Base-by-base conservation (phyloP, 2,797 vertebrate species). In the Botia almorhae region DNA sequence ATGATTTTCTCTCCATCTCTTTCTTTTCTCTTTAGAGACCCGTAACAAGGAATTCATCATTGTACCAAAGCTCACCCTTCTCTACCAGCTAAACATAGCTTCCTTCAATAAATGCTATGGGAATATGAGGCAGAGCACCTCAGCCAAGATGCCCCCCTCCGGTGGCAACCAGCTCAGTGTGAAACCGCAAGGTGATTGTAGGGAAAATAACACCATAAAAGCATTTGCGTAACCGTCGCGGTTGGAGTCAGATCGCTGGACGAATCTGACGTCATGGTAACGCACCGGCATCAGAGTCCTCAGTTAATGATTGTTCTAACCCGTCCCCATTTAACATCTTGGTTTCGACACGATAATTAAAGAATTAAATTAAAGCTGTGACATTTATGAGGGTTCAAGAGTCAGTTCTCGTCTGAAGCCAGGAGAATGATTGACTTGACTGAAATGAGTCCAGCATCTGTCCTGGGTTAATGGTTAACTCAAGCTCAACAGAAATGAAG, bases 391-490 rank as follows among this genome's bases (percentile, higher is more conserved):
- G 77, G 56, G 70, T 79, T 61, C 69, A 65, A 60, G 67, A 83
- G 83, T 74, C 61, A 60, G 65, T 55, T 69, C 68, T 60, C 76
- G 21, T 74, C 68, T 69, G 23, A 50, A 75, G 64, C 79, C 3
- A 56, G 69, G n/a, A 55, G 21, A 60, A 81, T 77, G 85, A 85
- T 76, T 84, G 75, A 78, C 81, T 82, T 46, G 78, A 72, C 29
- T 67, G 80, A 76, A 53, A 33, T n/a, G 77, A 58, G 70, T 16
- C 12, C 48, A 58, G 67, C 76, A 79, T 79, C 80, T 82, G 70
- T 69, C 58, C 16, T 60, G 58, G 58, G 86, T 84, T 87, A 85
- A 85, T 83, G 81, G 82, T 74, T 84, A 85, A 87, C 78, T 50
- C 72, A 68, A 23, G 36, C 69, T 76, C 58, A 76, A 73, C 58